Percentiles rank a stretch among this genome's conserved stretches.
These are phyloP conservation scores for Acrocyrtus sp. DNA, from an alignment of 2,888 invertebrate genomes.

Conservation along the genomic window DNA sequence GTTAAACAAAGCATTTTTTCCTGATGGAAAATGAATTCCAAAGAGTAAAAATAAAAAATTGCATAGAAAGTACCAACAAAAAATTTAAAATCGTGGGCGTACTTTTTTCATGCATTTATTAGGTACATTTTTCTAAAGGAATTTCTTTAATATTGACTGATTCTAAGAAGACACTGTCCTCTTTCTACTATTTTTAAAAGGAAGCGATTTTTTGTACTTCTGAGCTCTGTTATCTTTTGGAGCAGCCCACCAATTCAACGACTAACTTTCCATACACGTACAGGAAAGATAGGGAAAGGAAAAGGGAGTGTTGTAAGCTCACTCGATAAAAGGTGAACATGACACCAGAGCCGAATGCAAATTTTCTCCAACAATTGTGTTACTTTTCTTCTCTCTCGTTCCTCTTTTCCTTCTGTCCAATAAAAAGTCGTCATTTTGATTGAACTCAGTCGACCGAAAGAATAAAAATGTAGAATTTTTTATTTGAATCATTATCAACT, in stretches of 20 bases:
- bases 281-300: conserved; percentile 1
- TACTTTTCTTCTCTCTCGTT: neutral
- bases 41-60: neutral
- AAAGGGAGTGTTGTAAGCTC: too few species aligned
- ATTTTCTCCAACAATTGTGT: conserved; percentile 20
- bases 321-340: conserved; percentile 37
- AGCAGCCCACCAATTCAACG: conserved; percentile 9
- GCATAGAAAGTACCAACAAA: too few species aligned
- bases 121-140: too few species aligned
- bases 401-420: neutral
- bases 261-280: conserved; percentile 31
- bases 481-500: neutral
- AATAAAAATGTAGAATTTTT: too few species aligned
- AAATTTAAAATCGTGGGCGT: too few species aligned
- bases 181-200: too few species aligned
- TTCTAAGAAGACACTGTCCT: too few species aligned
- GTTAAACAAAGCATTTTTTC: too few species aligned
- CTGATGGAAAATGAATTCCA: neutral
- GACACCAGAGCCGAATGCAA: conserved; percentile 34
- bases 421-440: neutral
- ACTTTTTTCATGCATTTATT: too few species aligned
- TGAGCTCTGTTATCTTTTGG: conserved; percentile 28
- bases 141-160: too few species aligned
- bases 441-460: neutral
- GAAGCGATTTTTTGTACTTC: too few species aligned